Evolutionary conservation across 2,113 vertebrate genomes (phyloP).

Genomic region (Sclerurus mexicanus): DNA sequence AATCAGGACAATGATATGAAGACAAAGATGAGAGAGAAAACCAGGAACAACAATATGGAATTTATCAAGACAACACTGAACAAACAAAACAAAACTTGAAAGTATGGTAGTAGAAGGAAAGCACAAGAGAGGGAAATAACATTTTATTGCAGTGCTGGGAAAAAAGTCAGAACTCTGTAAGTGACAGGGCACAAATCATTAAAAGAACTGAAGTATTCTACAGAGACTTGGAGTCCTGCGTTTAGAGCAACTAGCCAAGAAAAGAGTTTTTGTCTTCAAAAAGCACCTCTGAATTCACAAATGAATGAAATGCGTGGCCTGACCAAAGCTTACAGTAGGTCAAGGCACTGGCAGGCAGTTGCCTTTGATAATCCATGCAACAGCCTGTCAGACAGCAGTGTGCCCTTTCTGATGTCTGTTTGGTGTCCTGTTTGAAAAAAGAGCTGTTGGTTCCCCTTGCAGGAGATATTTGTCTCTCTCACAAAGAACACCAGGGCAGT

Average conservation of each 20-base stretch:
- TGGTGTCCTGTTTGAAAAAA: conserved; percentile 41
- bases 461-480: conserved; percentile 13
- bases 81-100: conserved; percentile 42
- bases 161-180: conserved; percentile 11
- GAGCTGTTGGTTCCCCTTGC: conserved; percentile 5
- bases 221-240: conserved; percentile 37
- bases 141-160: conserved; percentile 3
- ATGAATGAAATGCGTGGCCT: conserved; percentile 48
- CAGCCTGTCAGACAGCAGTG: conserved; percentile 50
- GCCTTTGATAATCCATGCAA: conserved; percentile 49
- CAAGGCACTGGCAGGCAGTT: conserved; percentile 48
- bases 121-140: conserved; percentile 2
- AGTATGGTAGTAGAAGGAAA: conserved; percentile 14
- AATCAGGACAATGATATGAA: neutral
- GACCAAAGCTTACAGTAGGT: conserved; percentile 41
- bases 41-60: conserved; percentile 24
- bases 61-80: conserved; percentile 27
- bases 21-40: conserved; percentile 10
- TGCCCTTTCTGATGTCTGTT: conserved; percentile 43
- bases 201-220: conserved; percentile 59
- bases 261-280: conserved; percentile 55
- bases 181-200: conserved; percentile 55
- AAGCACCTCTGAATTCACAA: conserved; percentile 54
- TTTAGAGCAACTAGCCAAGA: conserved; percentile 44
- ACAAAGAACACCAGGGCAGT: neutral